phyloP scores from a whole-genome alignment of 1,140 invertebrate species.

The Vanessa atalanta region DNA sequence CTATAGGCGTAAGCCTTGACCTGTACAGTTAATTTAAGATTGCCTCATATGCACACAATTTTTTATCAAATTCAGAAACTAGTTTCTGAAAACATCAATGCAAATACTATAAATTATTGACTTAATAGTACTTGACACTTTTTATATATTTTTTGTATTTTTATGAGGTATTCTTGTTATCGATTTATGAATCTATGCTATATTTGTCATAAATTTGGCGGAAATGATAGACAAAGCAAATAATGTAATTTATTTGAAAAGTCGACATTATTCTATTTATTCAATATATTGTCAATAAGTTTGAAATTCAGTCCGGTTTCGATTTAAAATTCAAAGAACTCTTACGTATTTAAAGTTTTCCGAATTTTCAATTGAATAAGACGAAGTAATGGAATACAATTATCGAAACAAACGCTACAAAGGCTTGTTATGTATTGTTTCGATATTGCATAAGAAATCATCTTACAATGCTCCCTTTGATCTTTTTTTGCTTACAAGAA shows the following conservation, averaged over 20 bases:
- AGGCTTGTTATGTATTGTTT: conserved; percentile 25
- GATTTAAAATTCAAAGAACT: neutral
- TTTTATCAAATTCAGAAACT: neutral
- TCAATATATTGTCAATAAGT: no score
- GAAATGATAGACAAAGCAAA: no score
- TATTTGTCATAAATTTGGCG: no score
- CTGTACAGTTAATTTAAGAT: neutral
- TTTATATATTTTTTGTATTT: no score
- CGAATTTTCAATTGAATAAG: conserved; percentile 10
- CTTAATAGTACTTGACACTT: no score
- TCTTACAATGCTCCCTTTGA: conserved; percentile 20
- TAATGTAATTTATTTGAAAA: no score
- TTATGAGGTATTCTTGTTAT: no score
- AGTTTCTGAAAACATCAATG: no score
- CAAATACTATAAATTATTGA: no score
- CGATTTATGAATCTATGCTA: no score
- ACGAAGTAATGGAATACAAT: conserved; percentile 17
- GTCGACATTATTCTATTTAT: no score
- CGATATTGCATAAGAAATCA: conserved; percentile 17
- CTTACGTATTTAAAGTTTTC: neutral
- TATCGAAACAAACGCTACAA: conserved; percentile 26
- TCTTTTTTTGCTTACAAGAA: neutral
- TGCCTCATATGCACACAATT: neutral
- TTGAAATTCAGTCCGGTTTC: no score
- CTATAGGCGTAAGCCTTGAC: neutral